phyloP scores from a whole-genome alignment of 2,113 vertebrate species.

The Aptenodytes forsteri region DNA sequence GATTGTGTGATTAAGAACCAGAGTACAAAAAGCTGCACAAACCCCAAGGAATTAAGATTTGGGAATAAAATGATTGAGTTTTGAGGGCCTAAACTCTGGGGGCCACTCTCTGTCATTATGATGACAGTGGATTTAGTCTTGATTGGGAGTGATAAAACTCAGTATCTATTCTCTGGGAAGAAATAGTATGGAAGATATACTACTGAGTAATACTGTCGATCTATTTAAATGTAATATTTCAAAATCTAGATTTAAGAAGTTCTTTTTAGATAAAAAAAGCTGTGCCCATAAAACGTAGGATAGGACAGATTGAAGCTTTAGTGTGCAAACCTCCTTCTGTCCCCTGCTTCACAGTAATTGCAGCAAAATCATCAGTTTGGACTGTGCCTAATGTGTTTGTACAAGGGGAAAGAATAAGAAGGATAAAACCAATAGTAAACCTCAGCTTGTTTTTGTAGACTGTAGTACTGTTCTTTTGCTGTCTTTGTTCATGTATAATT shows the following conservation, averaged over 20 bases:
- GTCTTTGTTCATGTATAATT: neutral
- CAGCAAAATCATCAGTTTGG: neutral
- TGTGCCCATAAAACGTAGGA: neutral
- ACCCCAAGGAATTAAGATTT: neutral
- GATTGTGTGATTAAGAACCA: neutral
- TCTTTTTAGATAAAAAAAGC: neutral
- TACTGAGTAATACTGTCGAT: neutral
- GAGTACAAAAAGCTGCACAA: neutral
- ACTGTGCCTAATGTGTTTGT: neutral
- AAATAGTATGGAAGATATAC: neutral
- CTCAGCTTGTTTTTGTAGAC: neutral
- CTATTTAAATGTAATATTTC: neutral
- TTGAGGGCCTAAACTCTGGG: neutral
- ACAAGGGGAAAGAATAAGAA: neutral
- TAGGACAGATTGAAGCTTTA: neutral
- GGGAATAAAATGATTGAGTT: neutral
- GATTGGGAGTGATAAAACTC: neutral
- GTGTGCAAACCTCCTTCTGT: neutral
- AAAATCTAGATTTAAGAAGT: neutral
- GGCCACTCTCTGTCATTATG: neutral
- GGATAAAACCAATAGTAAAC: neutral
- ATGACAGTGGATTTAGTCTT: neutral
- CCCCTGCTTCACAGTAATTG: neutral
- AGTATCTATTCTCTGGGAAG: neutral
- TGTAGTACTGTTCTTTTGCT: neutral